Evolutionary conservation across 2,888 invertebrate genomes (phyloP), one percentile per base, ranked within the genome.

Genomic region (Phortica magna): DNA sequence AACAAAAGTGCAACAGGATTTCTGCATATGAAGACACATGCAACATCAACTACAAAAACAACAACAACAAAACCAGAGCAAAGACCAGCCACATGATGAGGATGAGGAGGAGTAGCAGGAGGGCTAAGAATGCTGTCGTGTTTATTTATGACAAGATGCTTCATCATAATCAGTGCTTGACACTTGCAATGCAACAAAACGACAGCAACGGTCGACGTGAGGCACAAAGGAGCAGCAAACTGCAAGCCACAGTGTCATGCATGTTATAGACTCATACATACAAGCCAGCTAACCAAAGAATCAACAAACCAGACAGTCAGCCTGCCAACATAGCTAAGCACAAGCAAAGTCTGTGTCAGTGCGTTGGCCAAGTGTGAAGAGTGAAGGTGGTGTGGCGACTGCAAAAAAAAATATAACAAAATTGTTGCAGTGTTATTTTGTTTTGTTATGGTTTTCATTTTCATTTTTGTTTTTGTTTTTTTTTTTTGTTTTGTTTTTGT

Each of bases 111-210:
- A n/a, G n/a, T n/a, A 59, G 17, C 7, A 59, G n/a, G 64, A 7
- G 43, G 19, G 31, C 74, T 75, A 79, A 76, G 79, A 78, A 78
- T 78, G 79, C 77, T 83, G 83, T 81, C 83, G 84, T 87, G 85
- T 84, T 89, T 89, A 90, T 89, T 89, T 90, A 90, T 87, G 89
- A 90, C 87, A 89, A 83, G 83, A 89, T 85, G 88, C 90, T 89
- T 87, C 88, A 85, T 89, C 89, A 89, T 89, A 89, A 89, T 89
- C 89, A 89, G 88, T 83, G 83, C 80, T 83, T 83, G 88, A 86
- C 85, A 88, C 86, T 87, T 83, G 83, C 82, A 82, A 68, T 48
- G 48, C 48, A 68, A 48, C 68, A 43, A 48, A 68, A 79, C 77
- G 78, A 78, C 79, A 77, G 72, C 77, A 76, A 14, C 53, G 65